Conservation (phyloP, 2,888 invertebrate genomes). For the Euclidia mi region DNA sequence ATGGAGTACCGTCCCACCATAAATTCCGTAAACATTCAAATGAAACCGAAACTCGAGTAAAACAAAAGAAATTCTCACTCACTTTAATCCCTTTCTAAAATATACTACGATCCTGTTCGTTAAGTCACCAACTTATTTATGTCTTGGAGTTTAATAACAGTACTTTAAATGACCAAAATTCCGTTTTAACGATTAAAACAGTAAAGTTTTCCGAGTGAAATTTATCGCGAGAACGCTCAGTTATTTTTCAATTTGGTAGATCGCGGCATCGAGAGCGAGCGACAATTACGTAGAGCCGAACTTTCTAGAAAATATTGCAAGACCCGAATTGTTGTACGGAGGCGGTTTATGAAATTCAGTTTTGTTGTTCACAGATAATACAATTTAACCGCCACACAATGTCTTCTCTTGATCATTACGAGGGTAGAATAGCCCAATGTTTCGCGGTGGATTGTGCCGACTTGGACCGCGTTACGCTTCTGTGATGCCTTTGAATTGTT, state of each 20-base stretch:
- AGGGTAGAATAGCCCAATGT: too few species aligned
- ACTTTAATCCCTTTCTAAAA: slow-evolving; percentile 47
- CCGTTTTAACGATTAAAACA: slow-evolving; percentile 73
- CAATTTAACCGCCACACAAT: slow-evolving; percentile 15
- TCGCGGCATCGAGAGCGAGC: slow-evolving; percentile 74
- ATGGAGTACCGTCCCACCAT: too few species aligned
- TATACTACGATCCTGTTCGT: slow-evolving; percentile 37
- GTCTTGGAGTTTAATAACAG: slow-evolving; percentile 66
- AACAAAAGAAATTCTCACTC: slow-evolving; percentile 39
- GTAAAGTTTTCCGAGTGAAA: slow-evolving; percentile 72
- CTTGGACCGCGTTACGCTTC: too few species aligned
- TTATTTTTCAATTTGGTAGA: slow-evolving; percentile 87
- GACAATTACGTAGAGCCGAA: slow-evolving; percentile 73
- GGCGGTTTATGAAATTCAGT: slow-evolving; percentile 31
- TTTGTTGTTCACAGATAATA: slow-evolving; percentile 27
- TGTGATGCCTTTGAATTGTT: too few species aligned
- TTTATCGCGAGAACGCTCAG: slow-evolving; percentile 81
- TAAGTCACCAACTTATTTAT: slow-evolving; percentile 65
- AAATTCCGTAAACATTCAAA: slow-evolving; percentile 5
- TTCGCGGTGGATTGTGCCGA: too few species aligned
- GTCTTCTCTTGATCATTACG: slow-evolving; percentile 19
- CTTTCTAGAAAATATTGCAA: slow-evolving; percentile 67
- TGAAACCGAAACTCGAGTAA: slow-evolving; percentile 10
- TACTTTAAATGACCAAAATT: slow-evolving; percentile 73
- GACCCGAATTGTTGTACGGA: slow-evolving; percentile 37